Base-by-base conservation (phyloP, 2,888 invertebrate species). In the Campoplex nolae region DNA sequence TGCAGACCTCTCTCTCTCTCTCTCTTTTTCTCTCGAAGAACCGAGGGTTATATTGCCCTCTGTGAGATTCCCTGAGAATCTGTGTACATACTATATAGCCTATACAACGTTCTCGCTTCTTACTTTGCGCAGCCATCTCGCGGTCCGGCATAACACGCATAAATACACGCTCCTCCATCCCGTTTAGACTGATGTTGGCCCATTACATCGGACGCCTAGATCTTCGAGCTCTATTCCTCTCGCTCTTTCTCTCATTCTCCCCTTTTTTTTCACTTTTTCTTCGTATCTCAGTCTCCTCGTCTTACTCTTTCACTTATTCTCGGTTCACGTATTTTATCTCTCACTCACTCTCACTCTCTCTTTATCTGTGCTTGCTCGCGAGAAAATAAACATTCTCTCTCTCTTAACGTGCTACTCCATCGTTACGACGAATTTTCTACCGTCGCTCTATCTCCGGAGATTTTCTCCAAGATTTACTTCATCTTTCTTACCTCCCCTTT, bases 181-280 rank as follows among this genome's bases (percentile, higher is more conserved):
- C 80, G 58, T 38, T 73, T 74, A 78, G 84, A 87, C 87, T 74
- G 87, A 84, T 82, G 84, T 77, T 74, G 84, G 54, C 74, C 81
- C 85, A 82, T 84, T 81, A 82, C 77, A 84, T 87, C 87, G 84
- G 77, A 84, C 87, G 81, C 84, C 87, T 78, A 65, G 87, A 87
- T 84, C 81, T 80, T 75, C 62, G 13, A 32, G 62, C 62, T 32
- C 62, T 62, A 62, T 62, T 62, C 62, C 32, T 62, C 32, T 32
- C 32, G 16, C 32, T 65, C 71, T 80, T 28, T 71, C 32, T 48
- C 58, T 56, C 70, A 67, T 58, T 75, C 80, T 18, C 35, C 35
- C 35, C 35, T 11, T 35, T 48, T 67, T 62, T 68, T 62, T 58
- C 58, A 62, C 42, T 42, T 73, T 54, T 62, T 82, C 74, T 54